Evolutionary conservation across 2,113 vertebrate species (phyloP).

Genomic region (Mormyrus iriodes): DNA sequence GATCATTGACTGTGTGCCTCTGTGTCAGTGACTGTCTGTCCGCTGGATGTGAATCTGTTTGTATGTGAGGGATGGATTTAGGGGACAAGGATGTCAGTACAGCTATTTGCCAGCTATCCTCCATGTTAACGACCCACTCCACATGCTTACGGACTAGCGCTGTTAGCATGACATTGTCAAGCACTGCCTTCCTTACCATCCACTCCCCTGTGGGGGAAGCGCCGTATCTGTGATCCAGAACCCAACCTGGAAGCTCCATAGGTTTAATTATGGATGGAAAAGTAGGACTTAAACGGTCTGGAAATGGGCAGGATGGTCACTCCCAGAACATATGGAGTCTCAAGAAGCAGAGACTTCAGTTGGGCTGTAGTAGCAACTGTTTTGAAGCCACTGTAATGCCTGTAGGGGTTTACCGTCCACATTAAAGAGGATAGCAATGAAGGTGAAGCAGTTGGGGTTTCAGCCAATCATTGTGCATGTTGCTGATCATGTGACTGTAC

Average conservation of each 20-base stretch:
- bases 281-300: background rate
- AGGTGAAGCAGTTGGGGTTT: background rate
- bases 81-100: background rate
- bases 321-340: background rate
- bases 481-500: conserved; percentile 2
- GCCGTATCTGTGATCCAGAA: background rate
- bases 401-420: background rate
- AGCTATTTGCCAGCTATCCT: background rate
- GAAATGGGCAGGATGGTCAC: background rate
- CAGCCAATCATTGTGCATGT: conserved; percentile 13
- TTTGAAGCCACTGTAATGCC: background rate
- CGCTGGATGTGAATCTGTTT: background rate
- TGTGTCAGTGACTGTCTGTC: background rate
- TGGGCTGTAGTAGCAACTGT: background rate
- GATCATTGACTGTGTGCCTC: background rate
- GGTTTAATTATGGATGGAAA: background rate
- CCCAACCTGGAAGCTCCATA: background rate
- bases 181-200: background rate
- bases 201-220: background rate
- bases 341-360: background rate
- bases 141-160: background rate
- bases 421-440: background rate
- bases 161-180: background rate
- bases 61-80: background rate
- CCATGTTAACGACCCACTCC: background rate